Base-by-base conservation (phyloP, 1,140 invertebrate species). In the Chironomus striatipennis region DNA sequence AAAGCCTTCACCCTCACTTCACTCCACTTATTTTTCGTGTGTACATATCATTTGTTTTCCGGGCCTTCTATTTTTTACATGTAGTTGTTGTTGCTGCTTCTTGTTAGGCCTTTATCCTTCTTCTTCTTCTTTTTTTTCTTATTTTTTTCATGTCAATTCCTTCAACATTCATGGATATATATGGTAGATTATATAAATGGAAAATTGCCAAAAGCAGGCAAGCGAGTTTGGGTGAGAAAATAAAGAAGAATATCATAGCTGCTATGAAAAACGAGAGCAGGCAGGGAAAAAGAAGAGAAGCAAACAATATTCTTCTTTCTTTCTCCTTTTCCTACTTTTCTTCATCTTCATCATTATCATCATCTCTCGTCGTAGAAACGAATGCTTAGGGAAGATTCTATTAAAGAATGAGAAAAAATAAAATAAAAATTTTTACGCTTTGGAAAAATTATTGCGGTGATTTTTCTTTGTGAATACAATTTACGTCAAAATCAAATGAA, bases 11-110 rank as follows among this genome's bases (percentile, higher is more conserved):
- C 47, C 47, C 47, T 57, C 47, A n/a, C 24, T 57, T 57, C 47
- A 57, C 47, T 57, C 47, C 47, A 57, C 47, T 57, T 57, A 57
- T 57, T 57, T n/a, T 57, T 57, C 47, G n/a, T 57, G 47, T 57
- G 47, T 57, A 57, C 47, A 57, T 57, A 57, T 57, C 47, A 57
- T 57, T 57, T 57, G 47, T 57, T 57, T 57, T 57, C 47, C 47
- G 47, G 47, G 47, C 47, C 47, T 57, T 57, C n/a, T 57, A 57
- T n/a, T 47, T 47, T 47, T 47, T 15, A 47, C 43, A 57, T 57
- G n/a, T 57, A 57, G 47, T 57, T n/a, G 47, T 34, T 34, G 24
- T 34, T 34, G 24, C 5, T 34, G 24, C 24, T 34, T 34, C 24
- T 34, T 34, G 24, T 57, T 57, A 57, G 47, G 47, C 47, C 47